Evolutionary conservation across 2,797 vertebrate genomes (phyloP).

Genomic region (Etheostoma perlongum): DNA sequence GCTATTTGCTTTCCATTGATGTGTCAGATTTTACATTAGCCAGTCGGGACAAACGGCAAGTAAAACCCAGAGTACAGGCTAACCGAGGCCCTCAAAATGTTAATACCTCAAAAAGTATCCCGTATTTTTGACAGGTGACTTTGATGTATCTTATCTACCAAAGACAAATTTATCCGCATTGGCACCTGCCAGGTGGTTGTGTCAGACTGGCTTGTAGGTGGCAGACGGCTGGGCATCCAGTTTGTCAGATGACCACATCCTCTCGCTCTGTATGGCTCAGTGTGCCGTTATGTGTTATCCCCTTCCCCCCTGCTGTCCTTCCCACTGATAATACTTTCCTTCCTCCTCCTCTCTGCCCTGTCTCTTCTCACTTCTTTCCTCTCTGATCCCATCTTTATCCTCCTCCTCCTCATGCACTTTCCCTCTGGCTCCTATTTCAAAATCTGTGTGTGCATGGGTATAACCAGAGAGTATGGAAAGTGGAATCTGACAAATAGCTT

Average conservation of each 20-base stretch:
- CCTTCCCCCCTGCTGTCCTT: constrained; percentile 21
- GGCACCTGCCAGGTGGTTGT: constrained; percentile 36
- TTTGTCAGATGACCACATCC: constrained; percentile 53
- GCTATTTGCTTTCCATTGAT: constrained; percentile 24
- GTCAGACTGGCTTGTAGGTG: constrained; percentile 45
- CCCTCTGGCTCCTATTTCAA: constrained; percentile 15
- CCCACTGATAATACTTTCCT: constrained; percentile 42
- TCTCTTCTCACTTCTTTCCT: constrained; percentile 44
- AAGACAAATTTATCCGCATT: constrained; percentile 43
- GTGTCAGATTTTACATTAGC: constrained; percentile 15
- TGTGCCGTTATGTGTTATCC: constrained; percentile 49
- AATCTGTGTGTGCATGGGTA: constrained; percentile 36
- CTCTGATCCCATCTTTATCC: constrained; percentile 55
- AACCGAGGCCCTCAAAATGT: constrained; percentile 26
- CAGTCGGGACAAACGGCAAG: constrained; percentile 19
- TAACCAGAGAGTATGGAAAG: constrained; percentile 38
- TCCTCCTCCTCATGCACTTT: constrained; percentile 14
- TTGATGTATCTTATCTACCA: constrained; percentile 40
- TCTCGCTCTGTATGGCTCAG: constrained; percentile 42
- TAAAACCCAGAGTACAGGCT: background rate
- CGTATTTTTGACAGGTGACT: constrained; percentile 36
- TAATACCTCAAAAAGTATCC: constrained; percentile 43
- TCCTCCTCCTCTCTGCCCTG: constrained; percentile 23
- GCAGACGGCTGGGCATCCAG: constrained; percentile 47
- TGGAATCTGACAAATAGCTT: constrained; percentile 44